These are phyloP conservation scores for Cyclophora punctaria DNA, from an alignment of 2,888 invertebrate species.

Conservation along the genomic window DNA sequence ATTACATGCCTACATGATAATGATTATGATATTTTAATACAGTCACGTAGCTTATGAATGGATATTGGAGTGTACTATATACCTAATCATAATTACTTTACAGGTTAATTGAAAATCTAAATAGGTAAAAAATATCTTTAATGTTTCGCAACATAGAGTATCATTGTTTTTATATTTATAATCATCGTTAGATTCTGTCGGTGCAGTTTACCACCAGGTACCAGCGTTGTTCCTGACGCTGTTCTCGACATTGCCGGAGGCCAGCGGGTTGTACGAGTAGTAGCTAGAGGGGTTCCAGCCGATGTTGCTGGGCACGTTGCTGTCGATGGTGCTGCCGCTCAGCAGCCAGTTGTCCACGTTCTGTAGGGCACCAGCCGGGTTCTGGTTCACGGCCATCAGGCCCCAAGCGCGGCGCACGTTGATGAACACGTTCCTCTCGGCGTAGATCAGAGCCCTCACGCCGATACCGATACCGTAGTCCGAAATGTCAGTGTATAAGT, in stretches of 20 bases:
- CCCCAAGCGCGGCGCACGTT: constrained; percentile 11
- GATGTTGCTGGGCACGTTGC: not conserved
- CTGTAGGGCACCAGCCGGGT: constrained; percentile 1
- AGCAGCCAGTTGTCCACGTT: constrained; percentile 3
- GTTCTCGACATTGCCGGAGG: constrained; percentile 2
- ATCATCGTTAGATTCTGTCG: too few species aligned
- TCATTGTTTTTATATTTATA: too few species aligned
- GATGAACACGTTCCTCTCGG: constrained; percentile 11
- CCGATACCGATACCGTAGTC: constrained; percentile 10
- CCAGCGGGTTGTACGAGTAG: constrained; percentile 4
- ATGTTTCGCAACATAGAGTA: too few species aligned
- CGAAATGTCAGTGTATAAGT: constrained; percentile 11
- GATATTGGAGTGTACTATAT: too few species aligned
- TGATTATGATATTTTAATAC: too few species aligned
- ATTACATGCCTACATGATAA: too few species aligned
- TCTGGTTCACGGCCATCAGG: not conserved
- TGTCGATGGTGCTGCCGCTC: constrained; percentile 2
- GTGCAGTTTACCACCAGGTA: not conserved
- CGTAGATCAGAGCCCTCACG: constrained; percentile 5
- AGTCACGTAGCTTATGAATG: too few species aligned
- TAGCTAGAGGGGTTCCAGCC: constrained; percentile 5
- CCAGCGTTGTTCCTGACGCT: constrained; percentile 3
- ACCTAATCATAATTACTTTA: too few species aligned
- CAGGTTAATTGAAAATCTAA: too few species aligned
- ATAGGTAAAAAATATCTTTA: too few species aligned